Evolutionary conservation across 2,113 vertebrate genomes (phyloP).

Genomic region (Melanerpes aurifrons): DNA sequence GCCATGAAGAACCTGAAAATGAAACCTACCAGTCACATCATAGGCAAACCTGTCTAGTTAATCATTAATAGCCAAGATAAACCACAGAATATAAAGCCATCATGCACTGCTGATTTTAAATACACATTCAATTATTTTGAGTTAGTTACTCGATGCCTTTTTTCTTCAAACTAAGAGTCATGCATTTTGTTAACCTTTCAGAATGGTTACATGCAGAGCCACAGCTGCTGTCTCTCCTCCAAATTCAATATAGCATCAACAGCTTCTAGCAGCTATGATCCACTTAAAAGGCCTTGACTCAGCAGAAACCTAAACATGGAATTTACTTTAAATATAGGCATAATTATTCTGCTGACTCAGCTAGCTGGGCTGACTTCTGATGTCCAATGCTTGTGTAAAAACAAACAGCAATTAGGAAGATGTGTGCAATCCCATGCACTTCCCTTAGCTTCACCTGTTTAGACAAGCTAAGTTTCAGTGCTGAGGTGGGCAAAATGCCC

Average conservation of each 20-base stretch:
- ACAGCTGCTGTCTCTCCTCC: constrained; percentile 17
- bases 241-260: neutral
- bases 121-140: neutral
- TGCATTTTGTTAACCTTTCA: neutral
- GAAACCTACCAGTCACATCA: neutral
- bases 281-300: neutral
- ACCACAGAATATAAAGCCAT: neutral
- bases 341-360: constrained; percentile 39
- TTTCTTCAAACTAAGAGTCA: neutral
- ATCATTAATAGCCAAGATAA: neutral
- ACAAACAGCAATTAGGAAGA: constrained; percentile 13
- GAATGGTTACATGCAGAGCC: constrained; percentile 3
- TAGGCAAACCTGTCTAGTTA: neutral
- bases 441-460: neutral
- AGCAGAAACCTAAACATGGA: constrained; percentile 13
- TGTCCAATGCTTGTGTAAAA: constrained; percentile 3
- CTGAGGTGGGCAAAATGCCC: neutral
- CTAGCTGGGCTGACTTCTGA: constrained; percentile 9
- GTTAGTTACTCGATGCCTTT: neutral
- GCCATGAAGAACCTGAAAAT: constrained; percentile 27
- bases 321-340: constrained; percentile 11
- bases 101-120: neutral
- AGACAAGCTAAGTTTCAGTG: neutral
- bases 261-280: constrained; percentile 12
- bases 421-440: neutral